Percentiles rank a stretch among this genome's conserved stretches.
Conservation (phyloP, 2,113 vertebrate genomes). For the Strix aluco region DNA sequence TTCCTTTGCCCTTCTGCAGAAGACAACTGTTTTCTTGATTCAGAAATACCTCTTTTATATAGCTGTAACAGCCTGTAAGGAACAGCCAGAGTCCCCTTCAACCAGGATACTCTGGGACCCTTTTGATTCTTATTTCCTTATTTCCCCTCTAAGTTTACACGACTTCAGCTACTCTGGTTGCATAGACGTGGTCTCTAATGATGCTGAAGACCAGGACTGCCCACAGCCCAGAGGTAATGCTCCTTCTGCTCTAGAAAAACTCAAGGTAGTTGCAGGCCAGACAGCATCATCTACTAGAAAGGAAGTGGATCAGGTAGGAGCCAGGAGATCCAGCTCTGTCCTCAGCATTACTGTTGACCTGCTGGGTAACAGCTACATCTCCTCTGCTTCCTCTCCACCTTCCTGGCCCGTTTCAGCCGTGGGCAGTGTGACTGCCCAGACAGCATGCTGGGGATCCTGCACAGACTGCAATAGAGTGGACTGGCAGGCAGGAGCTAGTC, state of each 20-base stretch:
- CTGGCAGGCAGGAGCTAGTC: not conserved
- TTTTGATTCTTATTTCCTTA: not conserved
- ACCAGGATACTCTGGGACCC: not conserved
- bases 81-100: not conserved
- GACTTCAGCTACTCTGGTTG: not conserved
- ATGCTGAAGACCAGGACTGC: not conserved
- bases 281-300: not conserved
- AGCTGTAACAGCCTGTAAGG: not conserved
- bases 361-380: not conserved
- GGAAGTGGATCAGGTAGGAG: not conserved
- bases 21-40: not conserved
- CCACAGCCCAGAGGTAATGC: not conserved
- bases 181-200: not conserved
- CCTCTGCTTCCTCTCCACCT: not conserved
- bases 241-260: not conserved
- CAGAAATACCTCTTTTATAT: not conserved
- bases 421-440: not conserved
- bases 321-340: not conserved
- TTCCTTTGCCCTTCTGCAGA: not conserved
- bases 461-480: not conserved
- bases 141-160: not conserved
- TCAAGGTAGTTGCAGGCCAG: not conserved
- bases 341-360: not conserved
- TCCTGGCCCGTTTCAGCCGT: not conserved
- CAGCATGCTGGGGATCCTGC: not conserved